phyloP scores from a whole-genome alignment of 2,797 vertebrate species.

The Tokudaia muenninki region DNA sequence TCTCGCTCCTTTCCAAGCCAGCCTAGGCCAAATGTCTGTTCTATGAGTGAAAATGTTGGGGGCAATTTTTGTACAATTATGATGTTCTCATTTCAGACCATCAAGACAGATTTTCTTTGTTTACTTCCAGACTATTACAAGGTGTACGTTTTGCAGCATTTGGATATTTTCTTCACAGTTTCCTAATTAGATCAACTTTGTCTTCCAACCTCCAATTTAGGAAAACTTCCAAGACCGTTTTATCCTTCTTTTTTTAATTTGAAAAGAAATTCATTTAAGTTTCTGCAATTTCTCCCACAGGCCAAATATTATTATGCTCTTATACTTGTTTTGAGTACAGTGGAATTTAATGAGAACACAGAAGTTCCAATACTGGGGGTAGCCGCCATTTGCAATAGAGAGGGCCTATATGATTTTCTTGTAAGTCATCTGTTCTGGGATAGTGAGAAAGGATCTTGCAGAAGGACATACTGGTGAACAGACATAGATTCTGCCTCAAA shows the following conservation, averaged over 20 bases:
- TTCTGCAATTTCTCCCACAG: background rate
- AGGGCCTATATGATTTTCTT: background rate
- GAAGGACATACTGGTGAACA: background rate
- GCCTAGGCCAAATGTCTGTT: background rate
- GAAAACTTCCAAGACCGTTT: constrained; percentile 39
- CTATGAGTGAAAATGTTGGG: constrained; percentile 12
- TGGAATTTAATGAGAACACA: background rate
- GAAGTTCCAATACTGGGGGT: background rate
- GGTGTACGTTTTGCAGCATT: constrained; percentile 52
- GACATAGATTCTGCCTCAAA: background rate
- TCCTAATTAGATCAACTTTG: constrained; percentile 70
- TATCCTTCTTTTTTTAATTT: constrained; percentile 40
- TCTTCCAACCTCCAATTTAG: constrained; percentile 47
- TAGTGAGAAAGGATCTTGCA: background rate
- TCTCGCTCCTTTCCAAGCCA: background rate
- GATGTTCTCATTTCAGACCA: constrained; percentile 64
- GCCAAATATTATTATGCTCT: background rate
- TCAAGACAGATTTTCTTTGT: constrained; percentile 50
- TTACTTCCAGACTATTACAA: constrained; percentile 42
- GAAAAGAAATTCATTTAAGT: constrained; percentile 1
- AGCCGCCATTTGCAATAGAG: background rate
- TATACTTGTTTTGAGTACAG: background rate
- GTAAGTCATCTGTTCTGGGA: no score
- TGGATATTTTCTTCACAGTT: constrained; percentile 73
- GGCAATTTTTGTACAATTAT: background rate